Conservation (phyloP, 2,113 vertebrate genomes). For the Erpornis zantholeuca region DNA sequence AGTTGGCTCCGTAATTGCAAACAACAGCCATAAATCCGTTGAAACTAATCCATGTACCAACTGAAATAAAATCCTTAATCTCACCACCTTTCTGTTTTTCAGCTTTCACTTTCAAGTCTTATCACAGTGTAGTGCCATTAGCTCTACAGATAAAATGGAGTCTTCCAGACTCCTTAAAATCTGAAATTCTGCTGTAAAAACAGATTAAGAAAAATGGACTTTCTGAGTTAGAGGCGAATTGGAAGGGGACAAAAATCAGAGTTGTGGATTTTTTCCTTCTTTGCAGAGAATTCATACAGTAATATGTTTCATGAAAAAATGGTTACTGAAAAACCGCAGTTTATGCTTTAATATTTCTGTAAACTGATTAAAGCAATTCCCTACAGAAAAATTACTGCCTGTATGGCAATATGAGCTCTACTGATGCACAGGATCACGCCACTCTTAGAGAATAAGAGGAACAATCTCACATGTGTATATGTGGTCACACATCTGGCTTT, state of each 20-base stretch:
- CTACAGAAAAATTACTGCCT: neutral
- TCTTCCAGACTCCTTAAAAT: constrained; percentile 6
- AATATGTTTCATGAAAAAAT: neutral
- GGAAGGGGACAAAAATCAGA: neutral
- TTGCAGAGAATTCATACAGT: neutral
- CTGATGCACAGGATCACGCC: neutral
- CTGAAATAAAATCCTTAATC: constrained; percentile 41
- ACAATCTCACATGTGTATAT: neutral
- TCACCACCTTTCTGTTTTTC: neutral
- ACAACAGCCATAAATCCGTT: constrained; percentile 39
- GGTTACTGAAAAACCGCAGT: neutral
- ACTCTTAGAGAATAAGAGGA: neutral
- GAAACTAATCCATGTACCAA: constrained; percentile 32
- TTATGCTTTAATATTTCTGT: neutral
- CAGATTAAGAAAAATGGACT: neutral
- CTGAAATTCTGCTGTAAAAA: neutral
- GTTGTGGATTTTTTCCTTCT: neutral
- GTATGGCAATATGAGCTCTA: neutral
- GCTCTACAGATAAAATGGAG: neutral
- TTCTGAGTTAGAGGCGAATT: neutral
- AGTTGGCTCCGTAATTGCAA: neutral
- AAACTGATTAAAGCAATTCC: constrained; percentile 7
- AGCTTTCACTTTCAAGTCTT: constrained; percentile 58
- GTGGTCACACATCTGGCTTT: constrained; percentile 31
- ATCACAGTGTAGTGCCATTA: neutral